Base-by-base conservation (phyloP, 1,140 invertebrate genomes). In the Zaprionus capensis region DNA sequence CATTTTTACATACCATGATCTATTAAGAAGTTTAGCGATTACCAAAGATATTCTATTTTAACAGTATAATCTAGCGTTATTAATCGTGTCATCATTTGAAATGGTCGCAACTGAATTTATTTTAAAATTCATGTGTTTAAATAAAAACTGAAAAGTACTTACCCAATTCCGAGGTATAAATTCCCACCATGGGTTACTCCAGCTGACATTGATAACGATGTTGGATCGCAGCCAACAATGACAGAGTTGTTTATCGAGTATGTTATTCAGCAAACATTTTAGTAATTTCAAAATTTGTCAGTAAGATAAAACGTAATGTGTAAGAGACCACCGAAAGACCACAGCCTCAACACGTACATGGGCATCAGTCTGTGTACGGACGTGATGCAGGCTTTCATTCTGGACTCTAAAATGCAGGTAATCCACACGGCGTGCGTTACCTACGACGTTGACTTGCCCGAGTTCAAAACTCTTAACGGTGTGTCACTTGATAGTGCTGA, bases 401-500 rank as follows among this genome's bases (percentile, higher is more conserved):
- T 85, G 4, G 62, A 90, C n/a, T 3, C 79, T 2, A 12, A 78
- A 7, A 17, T 90, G 12, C 6, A 82, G 11, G 14, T 68, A 0
- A 44, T 31, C 5, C 62, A 57, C 6, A 44, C 2, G 1, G 28
- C 85, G 0, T 20, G 46, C 12, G 26, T 90, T 1, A 55, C 36
- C 41, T 90, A 67, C 34, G 86, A 90, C 38, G 34, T 68, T 2
- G 85, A 90, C 24, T 12, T 90, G 58, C 85, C 85, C 2, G 85
- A 90, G 17, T 90, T 49, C 34, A 2, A 7, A 0, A 85, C 79
- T 3, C 2, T 0, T 6, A 7, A 12, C 9, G 86, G 82, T 6
- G 22, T 55, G 0, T 11, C 57, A 0, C 0, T 5, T 0, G 58
- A 69, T 0, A 2, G 28, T 31, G 1, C 24, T 0, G 7, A 24